Conservation (phyloP, 2,888 invertebrate species). For the Nemoura dubitans region DNA sequence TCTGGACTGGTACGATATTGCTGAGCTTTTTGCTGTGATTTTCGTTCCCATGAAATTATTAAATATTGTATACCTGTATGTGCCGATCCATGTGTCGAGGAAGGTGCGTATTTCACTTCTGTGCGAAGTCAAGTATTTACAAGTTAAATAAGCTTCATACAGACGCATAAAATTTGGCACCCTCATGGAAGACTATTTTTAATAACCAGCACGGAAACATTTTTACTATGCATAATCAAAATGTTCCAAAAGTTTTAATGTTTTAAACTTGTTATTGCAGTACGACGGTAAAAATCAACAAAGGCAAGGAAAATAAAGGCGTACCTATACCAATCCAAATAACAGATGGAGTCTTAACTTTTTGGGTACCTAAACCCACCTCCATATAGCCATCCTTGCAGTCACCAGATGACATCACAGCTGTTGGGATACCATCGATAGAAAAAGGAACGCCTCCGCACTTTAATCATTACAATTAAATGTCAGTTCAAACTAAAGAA, state of each 20-base stretch:
- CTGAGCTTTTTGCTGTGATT: not conserved
- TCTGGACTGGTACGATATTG: not conserved
- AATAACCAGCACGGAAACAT: too few species aligned
- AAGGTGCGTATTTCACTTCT: too few species aligned
- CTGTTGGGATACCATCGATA: slow-evolving; percentile 22
- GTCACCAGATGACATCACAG: slow-evolving; percentile 13
- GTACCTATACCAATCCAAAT: not conserved
- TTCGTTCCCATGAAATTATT: not conserved
- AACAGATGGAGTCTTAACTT: not conserved
- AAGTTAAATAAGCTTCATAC: too few species aligned
- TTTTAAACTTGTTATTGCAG: not conserved
- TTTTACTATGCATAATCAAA: not conserved
- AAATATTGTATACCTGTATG: too few species aligned
- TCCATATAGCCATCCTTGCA: not conserved
- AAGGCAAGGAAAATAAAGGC: not conserved
- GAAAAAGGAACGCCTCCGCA: not conserved
- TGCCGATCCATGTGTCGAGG: too few species aligned
- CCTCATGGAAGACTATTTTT: not conserved
- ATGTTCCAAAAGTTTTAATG: not conserved
- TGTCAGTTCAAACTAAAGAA: slow-evolving; percentile 19
- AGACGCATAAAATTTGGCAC: not conserved
- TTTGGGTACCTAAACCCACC: not conserved
- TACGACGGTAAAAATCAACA: not conserved
- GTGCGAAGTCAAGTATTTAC: too few species aligned
- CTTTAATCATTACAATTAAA: slow-evolving; percentile 34